phyloP scores from a whole-genome alignment of 2,888 invertebrate genomes.

The Aporophyla lueneburgensis region DNA sequence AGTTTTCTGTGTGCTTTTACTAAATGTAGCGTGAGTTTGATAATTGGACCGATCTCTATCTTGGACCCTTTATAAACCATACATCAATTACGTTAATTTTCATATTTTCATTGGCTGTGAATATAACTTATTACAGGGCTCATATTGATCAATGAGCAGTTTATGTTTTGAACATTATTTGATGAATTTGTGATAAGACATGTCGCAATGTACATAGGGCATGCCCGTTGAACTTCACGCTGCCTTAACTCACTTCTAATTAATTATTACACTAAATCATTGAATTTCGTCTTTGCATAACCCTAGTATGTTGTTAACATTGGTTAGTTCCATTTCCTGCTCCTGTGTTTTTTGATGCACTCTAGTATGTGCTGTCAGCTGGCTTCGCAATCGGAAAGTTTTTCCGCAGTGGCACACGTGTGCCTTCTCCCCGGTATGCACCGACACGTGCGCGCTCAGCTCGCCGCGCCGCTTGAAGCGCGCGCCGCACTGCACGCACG shows the following conservation, averaged over 20 bases:
- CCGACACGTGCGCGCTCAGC: constrained; percentile 88
- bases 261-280: not conserved
- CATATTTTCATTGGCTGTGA: not conserved
- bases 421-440: constrained; percentile 90
- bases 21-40: not conserved
- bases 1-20: not conserved
- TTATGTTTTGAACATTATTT: not conserved
- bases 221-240: not conserved
- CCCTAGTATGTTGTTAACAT: not conserved
- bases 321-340: not conserved
- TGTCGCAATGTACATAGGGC: too few relatives aligned
- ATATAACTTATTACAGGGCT: not conserved
- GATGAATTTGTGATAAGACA: not conserved
- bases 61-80: not conserved
- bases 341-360: constrained; percentile 62
- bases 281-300: not conserved
- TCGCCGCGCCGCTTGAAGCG: constrained; percentile 89
- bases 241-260: not conserved
- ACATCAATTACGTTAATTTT: not conserved
- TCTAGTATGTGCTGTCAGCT: constrained; percentile 73
- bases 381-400: constrained; percentile 86
- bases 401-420: constrained; percentile 89
- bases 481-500: constrained; percentile 89
- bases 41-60: not conserved
- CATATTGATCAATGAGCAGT: not conserved